Conservation (phyloP, 2,888 invertebrate genomes). For the Tenthredo mesomela region DNA sequence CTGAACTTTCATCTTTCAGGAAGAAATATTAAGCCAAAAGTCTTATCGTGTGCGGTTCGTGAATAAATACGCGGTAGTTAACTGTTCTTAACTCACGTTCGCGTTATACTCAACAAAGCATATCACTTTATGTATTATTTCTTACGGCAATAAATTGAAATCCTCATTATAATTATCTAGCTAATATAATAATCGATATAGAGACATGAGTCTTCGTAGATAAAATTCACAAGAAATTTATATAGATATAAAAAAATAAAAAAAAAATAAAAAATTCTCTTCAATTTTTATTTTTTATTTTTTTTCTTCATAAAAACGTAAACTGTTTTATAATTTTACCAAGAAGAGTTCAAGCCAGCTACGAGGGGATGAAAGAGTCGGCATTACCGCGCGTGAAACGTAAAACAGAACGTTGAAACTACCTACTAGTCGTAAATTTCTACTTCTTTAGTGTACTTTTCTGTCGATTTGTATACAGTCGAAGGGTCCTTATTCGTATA, state of each 20-base stretch:
- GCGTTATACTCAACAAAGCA: background rate
- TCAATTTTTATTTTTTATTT: background rate
- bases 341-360: background rate
- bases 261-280: no score
- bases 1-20: slow-evolving; percentile 48
- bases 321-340: background rate
- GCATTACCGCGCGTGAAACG: background rate
- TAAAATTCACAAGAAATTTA: background rate
- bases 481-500: background rate
- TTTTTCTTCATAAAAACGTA: background rate
- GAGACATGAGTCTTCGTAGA: background rate
- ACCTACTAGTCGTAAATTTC: background rate
- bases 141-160: background rate
- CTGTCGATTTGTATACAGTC: background rate
- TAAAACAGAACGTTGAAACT: slow-evolving; percentile 1
- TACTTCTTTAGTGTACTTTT: background rate
- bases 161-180: background rate
- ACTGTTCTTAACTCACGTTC: background rate
- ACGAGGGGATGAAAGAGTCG: background rate
- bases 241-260: background rate
- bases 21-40: slow-evolving; percentile 45
- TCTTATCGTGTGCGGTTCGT: slow-evolving; percentile 29
- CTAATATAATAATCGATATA: no score
- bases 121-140: no score
- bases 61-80: slow-evolving; percentile 38